Base-by-base conservation (phyloP, 2,113 vertebrate genomes). In the Pteropus alecto region DNA sequence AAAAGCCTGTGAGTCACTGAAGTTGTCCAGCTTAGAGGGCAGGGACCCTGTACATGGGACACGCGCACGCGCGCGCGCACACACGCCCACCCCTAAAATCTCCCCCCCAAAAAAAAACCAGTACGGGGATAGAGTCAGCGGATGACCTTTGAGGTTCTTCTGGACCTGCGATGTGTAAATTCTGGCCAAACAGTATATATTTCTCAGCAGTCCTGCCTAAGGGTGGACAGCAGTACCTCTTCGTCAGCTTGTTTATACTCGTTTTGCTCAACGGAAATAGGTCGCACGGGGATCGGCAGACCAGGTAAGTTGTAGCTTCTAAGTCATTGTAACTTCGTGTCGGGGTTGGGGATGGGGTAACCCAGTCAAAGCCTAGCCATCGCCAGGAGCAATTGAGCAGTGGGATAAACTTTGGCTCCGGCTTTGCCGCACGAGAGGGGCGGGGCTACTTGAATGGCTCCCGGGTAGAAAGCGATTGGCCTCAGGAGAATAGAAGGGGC, bases 401-500 rank as follows among this genome's bases (percentile, higher is more conserved):
- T 0, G 19, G 41, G 79, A 61, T 67, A 81, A 97, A 96, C 96
- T 96, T 96, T 43, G 65, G 41, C 71, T 51, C 2, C 0, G 0
- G 84, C 90, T 96, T 79, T 61, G 87, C 90, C 0, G 30, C 87
- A 51, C 68, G 21, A 79, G 87, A 92, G 93, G 84, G 96, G 97
- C 70, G 87, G 95, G 76, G 87, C 87, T 92, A 67, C 26, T 93
- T 56, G 79, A 81, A 76, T 7, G 54, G 35, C 76, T 92, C 78
- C 84, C 92, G 58, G 1, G 43, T 90, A 92, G 95, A 67, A 87
- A 54, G 67, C 35, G 93, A 97, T 91, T 87, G 96, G 94, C 95
- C 85, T 90, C 63, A 21, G 91, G 73, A 96, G 83, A 94, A 76
- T 71, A n/a, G 0, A 68, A 41, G 70, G 96, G 96, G 74, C 73